Base-by-base conservation (phyloP, 2,113 vertebrate genomes). In the Solea solea region DNA sequence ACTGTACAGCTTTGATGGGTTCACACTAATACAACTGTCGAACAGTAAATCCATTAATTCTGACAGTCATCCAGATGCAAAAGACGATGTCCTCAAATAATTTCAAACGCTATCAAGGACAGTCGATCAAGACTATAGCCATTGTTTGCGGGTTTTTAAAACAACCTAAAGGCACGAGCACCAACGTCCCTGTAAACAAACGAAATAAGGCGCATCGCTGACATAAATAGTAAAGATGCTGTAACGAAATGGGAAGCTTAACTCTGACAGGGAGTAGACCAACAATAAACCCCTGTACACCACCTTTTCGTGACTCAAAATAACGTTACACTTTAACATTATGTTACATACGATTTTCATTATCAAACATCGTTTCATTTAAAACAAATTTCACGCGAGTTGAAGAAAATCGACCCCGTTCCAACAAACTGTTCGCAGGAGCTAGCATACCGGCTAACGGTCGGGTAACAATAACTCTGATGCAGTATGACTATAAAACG, bases 381-480 rank as follows among this genome's bases (percentile, higher is more conserved):
- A 11, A 13, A 0, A 27, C 5, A 8, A 2, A 27, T 69, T 72
- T 9, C 10, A 15, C 3, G 44, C 9, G 69, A 80, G 3, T n/a
- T 68, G 9, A 14, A 49, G 8, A 9, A 45, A 48, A 68, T 70
- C 58, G 69, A 76, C 13, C 64, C 74, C 8, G 63, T 64, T 74
- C 72, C 63, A 69, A 61, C 45, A 1, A 55, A 39, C 60, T 56
- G 54, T 41, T 73, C 84, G 57, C 78, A 69, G 46, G 42, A 54
- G 74, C 49, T 91, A 91, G 89, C 89, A 84, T 27, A 8, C 76
- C 67, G 75, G 88, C 88, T 91, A 90, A 90, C 88, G 69, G 74
- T 73, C 74, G 74, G 61, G 39, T 57, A 88, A 88, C 87, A 87
- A 86, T 86, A 88, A 89, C 84, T 76, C 64, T 82, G 78, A 46